Evolutionary conservation across 2,888 invertebrate genomes (phyloP).

Genomic region (Hyles lineata): DNA sequence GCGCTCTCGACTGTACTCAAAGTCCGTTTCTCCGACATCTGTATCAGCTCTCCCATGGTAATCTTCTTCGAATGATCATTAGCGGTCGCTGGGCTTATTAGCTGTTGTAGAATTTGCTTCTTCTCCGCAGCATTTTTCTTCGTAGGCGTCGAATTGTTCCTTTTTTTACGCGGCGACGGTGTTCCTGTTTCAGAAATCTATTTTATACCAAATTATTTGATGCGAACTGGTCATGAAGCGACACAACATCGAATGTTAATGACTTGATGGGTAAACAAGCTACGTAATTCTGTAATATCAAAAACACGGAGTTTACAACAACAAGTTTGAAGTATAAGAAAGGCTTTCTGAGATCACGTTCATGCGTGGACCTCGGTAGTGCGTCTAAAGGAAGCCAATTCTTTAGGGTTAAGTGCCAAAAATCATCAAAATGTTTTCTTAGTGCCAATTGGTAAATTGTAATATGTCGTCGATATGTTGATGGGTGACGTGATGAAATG

Average conservation of each 20-base stretch:
- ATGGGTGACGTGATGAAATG: constrained; percentile 10
- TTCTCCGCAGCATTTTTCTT: constrained; percentile 91
- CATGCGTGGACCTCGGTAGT: constrained; percentile 64
- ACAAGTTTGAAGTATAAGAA: constrained; percentile 17
- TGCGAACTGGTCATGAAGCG: constrained; percentile 53
- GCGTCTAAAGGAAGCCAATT: constrained; percentile 78
- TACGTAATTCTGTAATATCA: constrained; percentile 56
- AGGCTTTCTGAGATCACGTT: constrained; percentile 34
- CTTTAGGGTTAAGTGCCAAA: constrained; percentile 65
- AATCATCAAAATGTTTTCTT: constrained; percentile 46
- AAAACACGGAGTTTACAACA: constrained; percentile 48
- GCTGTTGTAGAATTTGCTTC: constrained; percentile 91
- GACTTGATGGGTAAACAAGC: constrained; percentile 59
- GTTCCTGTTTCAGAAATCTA: constrained; percentile 84
- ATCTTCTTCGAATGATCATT: constrained; percentile 87
- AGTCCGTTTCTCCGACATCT: constrained; percentile 87
- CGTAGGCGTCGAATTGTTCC: constrained; percentile 91
- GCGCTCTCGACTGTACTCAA: constrained; percentile 79
- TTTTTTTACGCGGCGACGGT: constrained; percentile 91
- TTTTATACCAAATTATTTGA: constrained; percentile 39
- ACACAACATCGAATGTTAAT: constrained; percentile 62
- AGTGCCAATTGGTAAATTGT: constrained; percentile 53
- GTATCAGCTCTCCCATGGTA: constrained; percentile 90
- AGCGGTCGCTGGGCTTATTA: constrained; percentile 88
- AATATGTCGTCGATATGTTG: constrained; percentile 17